These are phyloP conservation scores for Uropsilus gracilis DNA, from an alignment of 2,113 vertebrate species.

Conservation along the genomic window DNA sequence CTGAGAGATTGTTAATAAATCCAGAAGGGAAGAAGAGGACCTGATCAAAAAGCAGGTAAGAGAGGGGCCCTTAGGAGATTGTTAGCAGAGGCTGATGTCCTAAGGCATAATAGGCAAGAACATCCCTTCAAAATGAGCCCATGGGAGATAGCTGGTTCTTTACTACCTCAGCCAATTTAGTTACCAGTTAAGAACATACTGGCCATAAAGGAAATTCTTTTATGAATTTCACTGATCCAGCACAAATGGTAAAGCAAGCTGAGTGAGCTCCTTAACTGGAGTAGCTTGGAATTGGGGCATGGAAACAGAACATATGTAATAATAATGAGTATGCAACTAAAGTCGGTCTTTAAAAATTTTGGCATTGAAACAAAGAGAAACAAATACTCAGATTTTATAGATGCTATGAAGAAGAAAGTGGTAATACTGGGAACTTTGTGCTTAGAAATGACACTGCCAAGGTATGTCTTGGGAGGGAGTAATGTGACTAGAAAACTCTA, in stretches of 20 bases:
- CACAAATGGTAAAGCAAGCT: background rate
- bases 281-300: background rate
- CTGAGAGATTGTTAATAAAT: constrained; percentile 33
- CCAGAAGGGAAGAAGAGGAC: constrained; percentile 40
- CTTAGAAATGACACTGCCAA: background rate
- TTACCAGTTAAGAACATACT: constrained; percentile 48
- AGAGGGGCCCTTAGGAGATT: constrained; percentile 45
- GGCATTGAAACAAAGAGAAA: constrained; percentile 64
- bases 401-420: background rate
- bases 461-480: background rate
- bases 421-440: background rate
- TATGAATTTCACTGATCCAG: constrained; percentile 1
- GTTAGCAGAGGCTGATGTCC: constrained; percentile 37
- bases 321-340: background rate
- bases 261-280: constrained; percentile 6
- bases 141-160: constrained; percentile 26
- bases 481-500: background rate
- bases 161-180: constrained; percentile 50
- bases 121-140: background rate
- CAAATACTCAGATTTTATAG: constrained; percentile 24
- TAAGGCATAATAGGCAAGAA: background rate
- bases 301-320: background rate
- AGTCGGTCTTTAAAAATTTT: constrained; percentile 36
- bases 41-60: background rate
- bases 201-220: constrained; percentile 20